A percentile compares a stretch with the other conserved stretches of the same genome.
Conservation (phyloP, 2,113 vertebrate species). For the Cryptotis parvus region DNA sequence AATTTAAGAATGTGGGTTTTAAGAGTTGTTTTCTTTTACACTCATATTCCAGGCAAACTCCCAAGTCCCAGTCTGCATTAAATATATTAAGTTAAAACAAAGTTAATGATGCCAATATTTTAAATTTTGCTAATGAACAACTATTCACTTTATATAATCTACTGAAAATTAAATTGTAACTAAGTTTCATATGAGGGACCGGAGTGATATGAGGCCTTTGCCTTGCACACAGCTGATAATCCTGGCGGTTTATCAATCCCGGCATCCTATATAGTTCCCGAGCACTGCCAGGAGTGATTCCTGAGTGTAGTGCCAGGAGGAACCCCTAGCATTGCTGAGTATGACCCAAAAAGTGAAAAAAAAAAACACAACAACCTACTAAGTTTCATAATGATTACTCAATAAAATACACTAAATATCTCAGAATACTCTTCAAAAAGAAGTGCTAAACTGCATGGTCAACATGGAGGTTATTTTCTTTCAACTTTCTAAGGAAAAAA, state of each 20-base stretch:
- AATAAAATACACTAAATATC: constrained; percentile 30
- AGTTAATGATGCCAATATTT: constrained; percentile 35
- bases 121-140: constrained; percentile 40
- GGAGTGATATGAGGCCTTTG: too few species aligned
- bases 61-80: constrained; percentile 96
- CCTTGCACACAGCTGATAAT: too few species aligned
- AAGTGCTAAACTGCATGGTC: constrained; percentile 28
- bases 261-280: too few species aligned
- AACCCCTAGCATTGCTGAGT: too few species aligned
- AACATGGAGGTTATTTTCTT: background rate
- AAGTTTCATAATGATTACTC: constrained; percentile 18
- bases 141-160: constrained; percentile 32
- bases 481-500: constrained; percentile 24
- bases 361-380: too few species aligned
- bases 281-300: too few species aligned
- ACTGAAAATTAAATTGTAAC: constrained; percentile 52
- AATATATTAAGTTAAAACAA: constrained; percentile 58
- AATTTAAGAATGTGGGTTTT: constrained; percentile 93
- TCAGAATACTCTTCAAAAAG: constrained; percentile 21
- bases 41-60: constrained; percentile 95
- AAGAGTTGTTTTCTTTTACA: constrained; percentile 96
- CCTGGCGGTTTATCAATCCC: too few species aligned
- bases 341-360: too few species aligned
- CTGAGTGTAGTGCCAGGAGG: too few species aligned
- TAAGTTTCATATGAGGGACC: constrained; percentile 51